Evolutionary conservation across 2,888 invertebrate species (phyloP).

Genomic region (Thereva unica): DNA sequence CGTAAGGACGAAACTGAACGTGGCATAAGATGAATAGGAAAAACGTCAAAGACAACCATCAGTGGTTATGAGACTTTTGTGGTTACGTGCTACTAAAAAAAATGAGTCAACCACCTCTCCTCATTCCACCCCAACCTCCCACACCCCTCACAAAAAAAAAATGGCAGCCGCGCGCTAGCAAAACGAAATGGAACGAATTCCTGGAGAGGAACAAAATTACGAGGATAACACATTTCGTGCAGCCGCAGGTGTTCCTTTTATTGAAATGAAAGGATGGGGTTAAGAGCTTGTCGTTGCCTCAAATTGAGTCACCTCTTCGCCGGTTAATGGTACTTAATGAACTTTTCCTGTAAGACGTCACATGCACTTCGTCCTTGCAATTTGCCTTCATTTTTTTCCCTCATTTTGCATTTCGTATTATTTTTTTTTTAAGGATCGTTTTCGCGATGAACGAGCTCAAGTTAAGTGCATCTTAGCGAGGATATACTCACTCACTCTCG

Average conservation of each 20-base stretch:
- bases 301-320: slow-evolving; percentile 12
- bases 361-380: not conserved
- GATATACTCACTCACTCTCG: no score
- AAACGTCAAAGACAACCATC: slow-evolving; percentile 34
- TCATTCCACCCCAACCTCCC: no score
- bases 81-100: slow-evolving; percentile 30
- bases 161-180: slow-evolving; percentile 1
- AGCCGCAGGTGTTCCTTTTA: slow-evolving; percentile 31
- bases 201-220: slow-evolving; percentile 19
- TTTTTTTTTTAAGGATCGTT: no score
- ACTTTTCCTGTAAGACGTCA: slow-evolving; percentile 11
- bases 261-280: slow-evolving; percentile 28
- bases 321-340: slow-evolving; percentile 13
- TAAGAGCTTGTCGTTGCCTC: slow-evolving; percentile 24
- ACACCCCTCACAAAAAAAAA: slow-evolving; percentile 5
- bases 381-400: slow-evolving; percentile 1
- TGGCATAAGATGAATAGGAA: slow-evolving; percentile 26
- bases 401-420: not conserved
- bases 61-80: slow-evolving; percentile 32
- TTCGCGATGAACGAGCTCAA: no score
- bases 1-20: not conserved
- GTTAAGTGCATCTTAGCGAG: no score
- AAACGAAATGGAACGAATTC: slow-evolving; percentile 5
- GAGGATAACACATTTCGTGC: slow-evolving; percentile 27
- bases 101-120: not conserved